Evolutionary conservation across 2,797 vertebrate genomes (phyloP), one percentile per base, ranked within the genome.

Genomic region (Catharus ustulatus): DNA sequence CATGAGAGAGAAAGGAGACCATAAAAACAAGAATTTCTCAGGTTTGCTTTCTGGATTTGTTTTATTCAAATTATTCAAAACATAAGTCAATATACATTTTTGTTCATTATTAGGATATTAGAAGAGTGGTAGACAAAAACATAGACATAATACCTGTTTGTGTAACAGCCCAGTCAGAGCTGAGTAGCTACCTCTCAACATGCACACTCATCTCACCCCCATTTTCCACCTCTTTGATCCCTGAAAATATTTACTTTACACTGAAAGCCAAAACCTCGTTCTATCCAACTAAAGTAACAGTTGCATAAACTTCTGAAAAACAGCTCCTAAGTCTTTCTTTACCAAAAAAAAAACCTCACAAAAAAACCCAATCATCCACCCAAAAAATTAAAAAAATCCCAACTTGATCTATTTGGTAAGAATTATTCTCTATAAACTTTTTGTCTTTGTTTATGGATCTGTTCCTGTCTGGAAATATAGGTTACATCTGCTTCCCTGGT

Each of bases 261-360:
- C 14, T 78, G 84, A 67, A 88, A 94, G 76, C 55, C 84, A 96
- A 95, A 95, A 88, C 22, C 59, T 68, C 40, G 30, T 87, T 94
- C 75, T 76, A 79, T 43, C 24, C 63, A 93, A 46, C 62, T 55
- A 67, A 95, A 91, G n/a, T 63, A 93, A 52, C 85, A 92, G 59
- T 87, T 95, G 82, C 67, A 84, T 52, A 88, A 91, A 89, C 68
- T 92, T 93, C 15, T 82, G 57, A 71, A 89, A 92, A 95, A 59
- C 17, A 83, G 48, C 30, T 83, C 75, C 7, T 0, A 82, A 72
- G 24, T 15, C 19, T 87, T 74, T 36, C 73, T 71, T 8, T 19
- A 29, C 5, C 30, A 10, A 4, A 22, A 34, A 17, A 27, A 73
- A 30, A 30, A 26, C 1, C 22, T 10, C 30, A 85, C 21, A 46